A percentile compares a stretch with the other conserved stretches of the same genome.
Evolutionary conservation across 2,888 invertebrate genomes (phyloP).

Genomic region (Diadromus collaris): DNA sequence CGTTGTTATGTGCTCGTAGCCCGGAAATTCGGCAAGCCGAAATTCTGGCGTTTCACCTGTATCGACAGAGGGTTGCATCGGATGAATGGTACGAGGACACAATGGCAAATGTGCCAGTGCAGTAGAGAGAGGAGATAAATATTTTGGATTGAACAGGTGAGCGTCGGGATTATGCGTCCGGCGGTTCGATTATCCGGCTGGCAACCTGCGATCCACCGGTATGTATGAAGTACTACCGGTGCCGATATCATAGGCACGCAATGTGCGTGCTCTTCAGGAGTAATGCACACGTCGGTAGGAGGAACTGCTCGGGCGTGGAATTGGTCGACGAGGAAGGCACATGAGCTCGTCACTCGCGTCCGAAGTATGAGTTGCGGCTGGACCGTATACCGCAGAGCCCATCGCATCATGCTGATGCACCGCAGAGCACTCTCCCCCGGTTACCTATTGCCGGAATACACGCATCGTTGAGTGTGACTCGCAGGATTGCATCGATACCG

Average conservation of each 20-base stretch:
- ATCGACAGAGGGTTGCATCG: not conserved
- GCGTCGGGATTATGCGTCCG: constrained; percentile 43
- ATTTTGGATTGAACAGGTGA: constrained; percentile 48
- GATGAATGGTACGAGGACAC: not conserved
- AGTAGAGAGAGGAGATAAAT: constrained; percentile 26
- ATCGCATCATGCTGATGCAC: constrained; percentile 40
- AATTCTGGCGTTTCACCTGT: constrained; percentile 1
- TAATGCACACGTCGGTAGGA: constrained; percentile 27
- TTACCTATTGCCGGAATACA: not conserved
- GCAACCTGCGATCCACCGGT: constrained; percentile 45
- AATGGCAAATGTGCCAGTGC: constrained; percentile 1
- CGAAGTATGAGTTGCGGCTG: constrained; percentile 46
- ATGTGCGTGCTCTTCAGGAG: not conserved
- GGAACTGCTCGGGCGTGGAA: constrained; percentile 49
- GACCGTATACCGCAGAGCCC: constrained; percentile 7
- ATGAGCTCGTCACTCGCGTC: constrained; percentile 20
- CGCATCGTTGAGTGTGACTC: not conserved
- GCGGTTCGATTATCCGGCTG: constrained; percentile 53
- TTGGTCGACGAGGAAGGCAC: constrained; percentile 19
- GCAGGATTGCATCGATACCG: not conserved
- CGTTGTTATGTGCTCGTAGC: not conserved
- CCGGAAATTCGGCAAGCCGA: not conserved
- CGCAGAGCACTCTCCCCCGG: not conserved
- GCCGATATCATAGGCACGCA: constrained; percentile 29
- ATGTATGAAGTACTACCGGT: constrained; percentile 48